Evolutionary conservation across 2,113 vertebrate species (phyloP), one percentile per base, ranked within the genome.

Genomic region (Poeciliopsis occidentalis): DNA sequence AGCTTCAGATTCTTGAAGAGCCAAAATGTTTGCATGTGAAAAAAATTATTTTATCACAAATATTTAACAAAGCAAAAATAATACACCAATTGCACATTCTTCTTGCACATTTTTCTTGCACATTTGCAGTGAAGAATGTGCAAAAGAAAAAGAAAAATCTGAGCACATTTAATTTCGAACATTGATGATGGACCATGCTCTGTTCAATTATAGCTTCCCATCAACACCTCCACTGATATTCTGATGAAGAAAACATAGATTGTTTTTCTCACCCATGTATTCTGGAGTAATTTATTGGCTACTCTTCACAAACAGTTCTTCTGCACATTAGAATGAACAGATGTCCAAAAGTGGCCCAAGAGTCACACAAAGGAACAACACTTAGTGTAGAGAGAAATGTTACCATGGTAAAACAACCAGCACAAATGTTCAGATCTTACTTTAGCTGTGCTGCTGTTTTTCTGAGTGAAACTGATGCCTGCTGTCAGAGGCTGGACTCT

Each of bases 181-280:
- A 47, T 19, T 17, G 13, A 41, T 13, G 39, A 13, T 41, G 39
- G 39, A 13, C 39, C 44, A 47, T 47, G 13, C 44, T 47, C 44
- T 47, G 4, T 15, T 17, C 44, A 6, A 47, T 19, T 47, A 47
- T 66, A 41, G 54, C 85, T 85, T 79, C 37, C 62, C 61, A 71
- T 83, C 65, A 66, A 51, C 75, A 57, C n/a, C 68, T 71, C 61
- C 31, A 74, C 75, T 61, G 73, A 63, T 84, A 88, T 88, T 85
- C 85, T 68, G 73, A 88, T 75, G 80, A 76, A 80, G 78, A 51
- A 75, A 51, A 73, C 31, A 69, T 65, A 77, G 57, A 85, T 78
- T 72, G 71, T 47, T 81, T 82, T 73, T 65, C 4, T 29, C 76
- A 61, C 61, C 41, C 54, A 69, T 86, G 62, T 72, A 63, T 3